phyloP scores from a whole-genome alignment of 2,797 vertebrate species.

The Pipistrellus kuhlii region DNA sequence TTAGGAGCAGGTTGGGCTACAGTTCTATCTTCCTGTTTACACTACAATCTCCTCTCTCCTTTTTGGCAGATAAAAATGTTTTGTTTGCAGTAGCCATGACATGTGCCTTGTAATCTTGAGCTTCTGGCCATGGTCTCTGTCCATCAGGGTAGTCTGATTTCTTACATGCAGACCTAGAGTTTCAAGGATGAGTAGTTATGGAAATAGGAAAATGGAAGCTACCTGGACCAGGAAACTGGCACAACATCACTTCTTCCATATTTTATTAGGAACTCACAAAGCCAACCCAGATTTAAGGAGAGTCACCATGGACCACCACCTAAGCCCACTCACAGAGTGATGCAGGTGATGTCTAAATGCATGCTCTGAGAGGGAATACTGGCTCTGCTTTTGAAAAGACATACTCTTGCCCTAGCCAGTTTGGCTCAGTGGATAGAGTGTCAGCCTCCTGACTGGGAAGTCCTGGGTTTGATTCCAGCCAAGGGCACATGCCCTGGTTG shows the following conservation, averaged over 20 bases:
- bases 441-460: too few relatives aligned
- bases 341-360: not conserved
- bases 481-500: too few relatives aligned
- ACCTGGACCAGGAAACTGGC: not conserved
- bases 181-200: not conserved
- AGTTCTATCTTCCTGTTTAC: not conserved
- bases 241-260: not conserved
- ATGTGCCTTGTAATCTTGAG: not conserved
- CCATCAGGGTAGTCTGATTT: not conserved
- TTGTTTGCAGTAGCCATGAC: not conserved
- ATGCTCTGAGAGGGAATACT: not conserved
- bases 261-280: not conserved
- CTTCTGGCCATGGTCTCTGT: not conserved
- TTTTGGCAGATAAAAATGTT: not conserved
- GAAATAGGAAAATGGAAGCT: not conserved
- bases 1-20: not conserved
- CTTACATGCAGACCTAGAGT: not conserved
- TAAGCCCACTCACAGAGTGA: not conserved
- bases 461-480: too few relatives aligned
- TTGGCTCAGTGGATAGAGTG: too few relatives aligned
- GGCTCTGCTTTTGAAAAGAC: not conserved
- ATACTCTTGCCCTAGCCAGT: not conserved
- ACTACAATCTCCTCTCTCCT: not conserved
- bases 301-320: not conserved
- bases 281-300: too few relatives aligned